Evolutionary conservation across 2,113 vertebrate species (phyloP), one percentile per base, ranked within the genome.

Genomic region (Callithrix jacchus): DNA sequence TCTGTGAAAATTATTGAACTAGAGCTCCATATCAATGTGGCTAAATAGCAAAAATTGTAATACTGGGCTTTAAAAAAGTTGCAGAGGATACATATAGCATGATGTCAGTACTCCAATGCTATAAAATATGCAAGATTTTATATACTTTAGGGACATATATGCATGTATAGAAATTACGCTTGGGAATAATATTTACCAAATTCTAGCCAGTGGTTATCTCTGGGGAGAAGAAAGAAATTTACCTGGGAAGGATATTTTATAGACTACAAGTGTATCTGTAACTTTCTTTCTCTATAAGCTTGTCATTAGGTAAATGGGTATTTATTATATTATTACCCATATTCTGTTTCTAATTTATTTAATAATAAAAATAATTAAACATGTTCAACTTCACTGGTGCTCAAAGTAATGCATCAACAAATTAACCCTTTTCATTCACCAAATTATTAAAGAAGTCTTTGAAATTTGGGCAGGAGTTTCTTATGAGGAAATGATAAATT

Each of bases 1-100:
- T 82, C 32, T 89, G 25, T 56, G 80, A 70, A 86, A 95, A 86
- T 70, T 58, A 90, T n/a, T 90, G 40, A 86, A 68, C 47, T 87
- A 81, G 47, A 76, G 7, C 14, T 89, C 37, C 58, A 12, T 76
- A 40, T 58, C 68, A 84, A 32, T 23, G 45, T 42, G n/a, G 56
- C 56, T 89, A 42, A 88, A 61, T 47, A 84, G 40, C 23, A 47
- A 76, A 93, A 91, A 47, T 64, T 45, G 37, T 11, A 87, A n/a
- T 14, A 71, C 6, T 52, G n/a, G 17, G 16, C 30, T 80, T 84
- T 96, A 8, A 6, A 54, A 79, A 91, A 77, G 45, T 80, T 88
- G 35, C 6, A 35, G 42, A 20, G 8, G 21, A 68, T 27, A 85
- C 14, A 21, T 37, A 49, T 40, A 80, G 30, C 30, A 37, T 37